Conservation (phyloP, 2,888 invertebrate species). For the Alloscopus bannaensis region DNA sequence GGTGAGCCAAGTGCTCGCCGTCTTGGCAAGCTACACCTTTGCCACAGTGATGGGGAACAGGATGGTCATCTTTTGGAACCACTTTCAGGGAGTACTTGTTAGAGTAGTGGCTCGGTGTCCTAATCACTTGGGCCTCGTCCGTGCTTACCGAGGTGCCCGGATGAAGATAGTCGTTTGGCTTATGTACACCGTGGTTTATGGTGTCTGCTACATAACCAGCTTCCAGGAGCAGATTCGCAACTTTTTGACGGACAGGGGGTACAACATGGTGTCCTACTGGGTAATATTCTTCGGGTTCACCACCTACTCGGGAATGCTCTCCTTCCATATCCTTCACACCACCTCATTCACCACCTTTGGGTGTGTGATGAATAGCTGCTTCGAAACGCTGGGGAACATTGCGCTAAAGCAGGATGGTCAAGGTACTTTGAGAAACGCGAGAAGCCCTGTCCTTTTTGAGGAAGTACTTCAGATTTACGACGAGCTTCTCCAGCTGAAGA, state of each 20-base stretch:
- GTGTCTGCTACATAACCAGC: constrained; percentile 41
- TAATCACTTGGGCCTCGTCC: constrained; percentile 30
- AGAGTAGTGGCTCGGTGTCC: constrained; percentile 46
- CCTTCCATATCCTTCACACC: constrained; percentile 47
- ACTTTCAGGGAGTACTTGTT: constrained; percentile 15
- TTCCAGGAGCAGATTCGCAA: constrained; percentile 28
- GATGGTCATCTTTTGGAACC: constrained; percentile 34
- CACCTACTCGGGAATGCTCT: constrained; percentile 29
- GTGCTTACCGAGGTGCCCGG: constrained; percentile 37
- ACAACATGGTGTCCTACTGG: constrained; percentile 26
- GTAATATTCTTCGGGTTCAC: constrained; percentile 32
- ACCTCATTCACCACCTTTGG: constrained; percentile 42
- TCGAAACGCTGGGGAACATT: constrained; percentile 31
- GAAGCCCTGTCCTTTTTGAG: constrained; percentile 27
- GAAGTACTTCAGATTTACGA: constrained; percentile 40
- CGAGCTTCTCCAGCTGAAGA: constrained; percentile 37
- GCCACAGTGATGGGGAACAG: constrained; percentile 1
- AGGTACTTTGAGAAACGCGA: constrained; percentile 27
- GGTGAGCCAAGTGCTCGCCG: constrained; percentile 38
- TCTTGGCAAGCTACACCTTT: constrained; percentile 31
- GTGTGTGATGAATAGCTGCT: constrained; percentile 38
- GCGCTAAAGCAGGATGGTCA: constrained; percentile 36
- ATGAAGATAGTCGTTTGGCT: constrained; percentile 40
- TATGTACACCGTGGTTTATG: constrained; percentile 34
- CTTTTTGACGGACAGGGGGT: constrained; percentile 22